Evolutionary conservation across 2,888 invertebrate species (phyloP).

Genomic region (Diadegma fenestrale): DNA sequence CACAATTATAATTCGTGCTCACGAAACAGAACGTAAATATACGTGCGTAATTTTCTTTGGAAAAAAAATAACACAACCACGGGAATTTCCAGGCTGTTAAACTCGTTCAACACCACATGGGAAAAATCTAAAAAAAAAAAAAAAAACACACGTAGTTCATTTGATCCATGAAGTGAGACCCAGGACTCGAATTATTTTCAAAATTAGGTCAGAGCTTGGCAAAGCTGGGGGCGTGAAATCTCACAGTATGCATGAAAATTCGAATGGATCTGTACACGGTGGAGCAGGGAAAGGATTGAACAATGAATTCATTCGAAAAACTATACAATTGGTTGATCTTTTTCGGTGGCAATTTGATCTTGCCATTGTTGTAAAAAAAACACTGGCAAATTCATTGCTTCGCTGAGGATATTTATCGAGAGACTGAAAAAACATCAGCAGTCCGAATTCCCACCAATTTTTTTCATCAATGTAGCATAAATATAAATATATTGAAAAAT

Average conservation of each 20-base stretch:
- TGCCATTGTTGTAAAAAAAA: background rate
- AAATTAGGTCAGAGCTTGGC: background rate
- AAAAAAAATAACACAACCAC: background rate
- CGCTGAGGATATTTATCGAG: background rate
- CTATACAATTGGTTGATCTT: background rate
- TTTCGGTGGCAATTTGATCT: background rate
- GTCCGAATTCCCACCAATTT: conserved; percentile 12
- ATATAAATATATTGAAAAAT: conserved; percentile 3
- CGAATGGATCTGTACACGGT: background rate
- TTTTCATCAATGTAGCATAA: background rate
- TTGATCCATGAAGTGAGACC: background rate
- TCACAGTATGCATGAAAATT: background rate
- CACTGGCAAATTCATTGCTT: background rate
- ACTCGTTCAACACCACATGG: background rate
- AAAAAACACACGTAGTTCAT: background rate
- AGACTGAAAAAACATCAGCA: background rate
- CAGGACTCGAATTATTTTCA: background rate
- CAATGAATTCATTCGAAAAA: background rate
- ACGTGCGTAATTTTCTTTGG: background rate
- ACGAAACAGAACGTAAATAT: no score
- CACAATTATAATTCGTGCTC: no score
- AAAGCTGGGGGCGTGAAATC: background rate
- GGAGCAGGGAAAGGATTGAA: background rate
- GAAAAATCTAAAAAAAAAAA: background rate
- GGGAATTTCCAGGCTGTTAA: background rate